These are phyloP conservation scores for Exocentrus adspersus DNA, from an alignment of 2,888 invertebrate genomes.

Conservation along the genomic window DNA sequence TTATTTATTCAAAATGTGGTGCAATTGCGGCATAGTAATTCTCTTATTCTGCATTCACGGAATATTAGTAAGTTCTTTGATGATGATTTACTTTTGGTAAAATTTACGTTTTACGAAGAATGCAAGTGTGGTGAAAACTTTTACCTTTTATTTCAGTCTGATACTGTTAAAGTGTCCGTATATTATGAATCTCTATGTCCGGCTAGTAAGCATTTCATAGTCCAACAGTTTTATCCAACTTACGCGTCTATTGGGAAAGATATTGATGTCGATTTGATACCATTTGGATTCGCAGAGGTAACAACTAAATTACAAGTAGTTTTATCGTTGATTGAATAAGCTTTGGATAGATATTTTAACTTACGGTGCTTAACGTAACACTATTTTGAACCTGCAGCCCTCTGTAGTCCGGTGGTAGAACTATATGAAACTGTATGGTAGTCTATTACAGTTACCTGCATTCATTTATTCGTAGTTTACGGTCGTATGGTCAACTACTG, in stretches of 20 bases:
- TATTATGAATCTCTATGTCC: constrained; percentile 69
- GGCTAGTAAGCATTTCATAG: constrained; percentile 66
- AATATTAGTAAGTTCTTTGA: neutral
- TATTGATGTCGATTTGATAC: constrained; percentile 44
- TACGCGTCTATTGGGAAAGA: constrained; percentile 49
- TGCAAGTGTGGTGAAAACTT: too few species aligned
- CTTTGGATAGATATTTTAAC: too few species aligned
- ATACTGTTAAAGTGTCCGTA: constrained; percentile 59
- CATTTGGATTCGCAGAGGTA: constrained; percentile 32
- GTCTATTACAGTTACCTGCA: neutral
- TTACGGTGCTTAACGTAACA: too few species aligned
- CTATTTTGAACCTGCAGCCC: too few species aligned
- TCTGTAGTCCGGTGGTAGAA: too few species aligned
- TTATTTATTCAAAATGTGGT: neutral
- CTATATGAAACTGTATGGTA: neutral
- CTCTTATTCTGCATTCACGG: neutral
- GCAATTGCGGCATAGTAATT: neutral
- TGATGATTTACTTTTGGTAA: too few species aligned
- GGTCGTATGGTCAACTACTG: too few species aligned
- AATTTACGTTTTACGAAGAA: too few species aligned
- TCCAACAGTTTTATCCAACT: constrained; percentile 62
- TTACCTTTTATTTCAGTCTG: constrained; percentile 28
- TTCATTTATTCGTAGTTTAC: too few species aligned
- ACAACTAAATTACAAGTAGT: neutral
- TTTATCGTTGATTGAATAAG: too few species aligned